These are phyloP conservation scores for Sitobion miscanthi DNA, from an alignment of 1,140 invertebrate genomes.

Conservation along the genomic window DNA sequence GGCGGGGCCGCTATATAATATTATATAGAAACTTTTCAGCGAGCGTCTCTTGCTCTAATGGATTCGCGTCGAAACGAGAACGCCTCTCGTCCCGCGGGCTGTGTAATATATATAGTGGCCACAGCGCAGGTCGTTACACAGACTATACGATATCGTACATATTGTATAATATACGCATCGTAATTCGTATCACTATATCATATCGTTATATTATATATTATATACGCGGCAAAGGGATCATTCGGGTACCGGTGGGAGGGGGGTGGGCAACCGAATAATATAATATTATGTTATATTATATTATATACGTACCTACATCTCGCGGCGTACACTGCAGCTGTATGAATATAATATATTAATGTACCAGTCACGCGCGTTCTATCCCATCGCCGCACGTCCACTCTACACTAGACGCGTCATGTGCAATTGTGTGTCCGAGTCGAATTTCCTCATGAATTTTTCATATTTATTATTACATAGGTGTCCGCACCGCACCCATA, in stretches of 20 bases:
- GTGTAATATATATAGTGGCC: not conserved
- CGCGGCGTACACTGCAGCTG: not conserved
- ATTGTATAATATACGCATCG: not conserved
- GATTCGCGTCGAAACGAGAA: not conserved
- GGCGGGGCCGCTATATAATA: not conserved
- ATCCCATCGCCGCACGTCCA: not conserved
- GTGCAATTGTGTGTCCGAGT: not conserved
- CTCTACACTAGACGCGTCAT: not conserved
- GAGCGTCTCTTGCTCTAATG: constrained; percentile 14
- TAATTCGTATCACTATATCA: not conserved
- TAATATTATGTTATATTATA: not conserved
- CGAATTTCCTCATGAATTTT: not conserved
- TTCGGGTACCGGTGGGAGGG: not conserved
- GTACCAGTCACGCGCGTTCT: not conserved
- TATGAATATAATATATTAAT: not conserved
- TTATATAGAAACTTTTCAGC: not conserved
- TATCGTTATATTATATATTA: not conserved
- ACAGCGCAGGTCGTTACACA: not conserved
- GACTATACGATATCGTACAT: not conserved
- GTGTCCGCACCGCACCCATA: not conserved
- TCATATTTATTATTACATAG: constrained; percentile 2
- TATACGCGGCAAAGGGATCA: not conserved
- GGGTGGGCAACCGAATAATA: not conserved
- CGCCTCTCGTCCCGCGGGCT: not conserved
- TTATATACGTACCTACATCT: not conserved